Evolutionary conservation across 2,113 vertebrate genomes (phyloP).

Genomic region (Scartelaos histophorus): DNA sequence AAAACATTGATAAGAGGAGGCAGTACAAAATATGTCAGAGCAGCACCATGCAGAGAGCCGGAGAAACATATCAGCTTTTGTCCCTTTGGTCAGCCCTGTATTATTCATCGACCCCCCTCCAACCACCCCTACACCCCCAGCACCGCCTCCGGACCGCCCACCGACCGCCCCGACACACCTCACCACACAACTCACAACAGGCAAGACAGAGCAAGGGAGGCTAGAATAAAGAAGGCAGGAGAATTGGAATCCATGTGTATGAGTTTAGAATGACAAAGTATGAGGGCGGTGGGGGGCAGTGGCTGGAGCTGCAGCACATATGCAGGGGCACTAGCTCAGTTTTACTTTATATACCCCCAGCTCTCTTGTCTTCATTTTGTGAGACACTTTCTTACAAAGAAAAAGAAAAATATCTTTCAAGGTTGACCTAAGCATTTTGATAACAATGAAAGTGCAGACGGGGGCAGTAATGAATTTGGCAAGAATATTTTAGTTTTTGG

Average conservation of each 20-base stretch:
- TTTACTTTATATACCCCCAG: not conserved
- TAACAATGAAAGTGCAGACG: not conserved
- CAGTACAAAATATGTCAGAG: slow-evolving; percentile 29
- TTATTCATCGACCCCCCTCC: slow-evolving; percentile 15
- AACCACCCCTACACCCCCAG: not conserved
- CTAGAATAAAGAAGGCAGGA: too few species aligned
- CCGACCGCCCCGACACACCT: not conserved
- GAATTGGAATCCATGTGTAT: not conserved
- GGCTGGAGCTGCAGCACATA: not conserved
- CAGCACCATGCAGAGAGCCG: slow-evolving; percentile 2
- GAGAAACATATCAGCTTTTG: slow-evolving; percentile 16
- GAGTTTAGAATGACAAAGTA: not conserved
- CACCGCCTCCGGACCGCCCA: slow-evolving; percentile 1
- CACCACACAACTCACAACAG: not conserved
- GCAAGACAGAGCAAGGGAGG: not conserved
- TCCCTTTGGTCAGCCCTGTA: slow-evolving; percentile 1
- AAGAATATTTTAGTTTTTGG: not conserved
- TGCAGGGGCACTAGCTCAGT: not conserved
- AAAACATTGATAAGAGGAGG: slow-evolving; percentile 42
- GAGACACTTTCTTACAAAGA: not conserved
- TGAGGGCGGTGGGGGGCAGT: not conserved
- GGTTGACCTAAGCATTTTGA: not conserved
- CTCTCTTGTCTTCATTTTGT: not conserved
- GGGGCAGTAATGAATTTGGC: not conserved
- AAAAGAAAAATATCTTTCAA: not conserved